Evolutionary conservation across 2,888 invertebrate species (phyloP), one percentile per base, ranked within the genome.

Genomic region (Lepeophtheirus nordmannii): DNA sequence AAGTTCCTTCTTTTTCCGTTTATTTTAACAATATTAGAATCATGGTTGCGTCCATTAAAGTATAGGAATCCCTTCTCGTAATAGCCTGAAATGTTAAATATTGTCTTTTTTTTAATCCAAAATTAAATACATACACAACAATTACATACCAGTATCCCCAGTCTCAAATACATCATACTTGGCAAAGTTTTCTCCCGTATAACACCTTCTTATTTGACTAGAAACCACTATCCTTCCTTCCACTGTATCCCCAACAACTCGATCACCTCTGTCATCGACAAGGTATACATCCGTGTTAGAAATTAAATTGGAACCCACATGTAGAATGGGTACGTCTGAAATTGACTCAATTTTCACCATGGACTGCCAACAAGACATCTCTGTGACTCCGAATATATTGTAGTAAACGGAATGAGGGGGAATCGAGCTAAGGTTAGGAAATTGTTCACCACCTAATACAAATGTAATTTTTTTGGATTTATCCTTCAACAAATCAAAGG

Each of bases 291-390:
- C 30, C 1, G 63, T 63, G 12, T 46, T 53, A 14, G 56, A 53
- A 12, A 63, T 22, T 10, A 63, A 37, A 46, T 63, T 63, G 5
- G 30, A n/a, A 3, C 38, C 38, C 39, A 14, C 17, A 8, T 20
- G 14, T 17, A 46, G 30, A 30, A 63, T 63, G 2, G 53, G 63
- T 17, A 10, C 2, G 14, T 38, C 17, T 40, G 20, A 17, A 10
- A 20, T n/a, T 3, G 10, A 40, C 14, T 37, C 30, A 20, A 63
- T 63, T 12, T 30, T 12, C 12, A 23, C n/a, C 56, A 63, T 17
- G n/a, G 63, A 63, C 38, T 63, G 63, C 63, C 63, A 63, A 63
- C n/a, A 17, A 17, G 63, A 63, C 63, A 63, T 63, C 53, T 63
- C 63, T 10, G 63, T 63, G 11, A 63, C 14, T 14, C 63, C 63